phyloP scores from a whole-genome alignment of 2,888 invertebrate species.

The Holacanthella duospinosa region DNA sequence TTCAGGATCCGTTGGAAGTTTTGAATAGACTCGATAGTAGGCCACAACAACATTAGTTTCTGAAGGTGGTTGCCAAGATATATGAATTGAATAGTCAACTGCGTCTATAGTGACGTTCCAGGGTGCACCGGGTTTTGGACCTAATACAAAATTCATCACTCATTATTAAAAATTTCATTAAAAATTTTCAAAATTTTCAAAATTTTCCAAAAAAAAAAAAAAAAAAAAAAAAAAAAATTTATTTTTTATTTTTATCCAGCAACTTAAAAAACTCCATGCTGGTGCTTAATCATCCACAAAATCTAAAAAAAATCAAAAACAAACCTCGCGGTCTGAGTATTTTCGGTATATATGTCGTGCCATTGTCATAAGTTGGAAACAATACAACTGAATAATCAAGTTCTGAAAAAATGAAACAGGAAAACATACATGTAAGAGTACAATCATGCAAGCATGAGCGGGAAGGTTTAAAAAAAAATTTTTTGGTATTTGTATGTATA shows the following conservation, averaged over 20 bases:
- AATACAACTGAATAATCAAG: conserved; percentile 59
- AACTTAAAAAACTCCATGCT: neutral
- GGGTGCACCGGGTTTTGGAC: conserved; percentile 83
- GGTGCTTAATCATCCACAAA: conserved; percentile 1
- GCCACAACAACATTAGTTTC: conserved; percentile 65
- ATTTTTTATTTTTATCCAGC: no score
- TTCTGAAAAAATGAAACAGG: neutral
- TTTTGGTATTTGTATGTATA: no score
- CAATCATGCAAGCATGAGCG: neutral
- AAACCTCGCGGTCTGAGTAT: conserved; percentile 62
- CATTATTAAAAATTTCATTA: no score
- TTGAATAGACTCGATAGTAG: conserved; percentile 84
- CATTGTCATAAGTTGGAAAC: conserved; percentile 65
- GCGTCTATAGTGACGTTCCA: conserved; percentile 81
- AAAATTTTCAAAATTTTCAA: no score
- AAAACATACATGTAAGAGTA: neutral
- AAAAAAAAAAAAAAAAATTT: no score
- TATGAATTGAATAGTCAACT: conserved; percentile 67
- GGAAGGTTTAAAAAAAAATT: neutral
- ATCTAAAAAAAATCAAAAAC: conserved; percentile 34
- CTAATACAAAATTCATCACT: conserved; percentile 47
- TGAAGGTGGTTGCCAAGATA: conserved; percentile 71
- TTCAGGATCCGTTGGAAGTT: conserved; percentile 46
- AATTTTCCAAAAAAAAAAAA: no score
- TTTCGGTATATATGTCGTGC: conserved; percentile 58